Conservation (phyloP, 23 tunicate genomes). For the Ciona savignyi region DNA sequence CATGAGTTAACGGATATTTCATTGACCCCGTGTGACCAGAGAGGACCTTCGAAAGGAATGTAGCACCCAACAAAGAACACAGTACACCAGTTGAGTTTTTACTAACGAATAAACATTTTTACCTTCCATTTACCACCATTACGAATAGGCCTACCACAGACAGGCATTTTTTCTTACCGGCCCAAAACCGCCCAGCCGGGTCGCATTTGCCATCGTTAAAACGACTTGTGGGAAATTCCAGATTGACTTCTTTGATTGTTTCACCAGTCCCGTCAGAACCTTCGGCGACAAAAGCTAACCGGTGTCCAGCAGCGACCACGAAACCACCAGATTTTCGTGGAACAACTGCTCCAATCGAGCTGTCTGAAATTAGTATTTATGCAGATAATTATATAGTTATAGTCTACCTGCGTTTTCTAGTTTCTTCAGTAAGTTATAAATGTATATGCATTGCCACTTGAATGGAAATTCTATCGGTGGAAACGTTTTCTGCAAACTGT, state of each 20-base stretch:
- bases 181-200: constrained; percentile 90
- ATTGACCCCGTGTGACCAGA: constrained; percentile 3
- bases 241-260: constrained; percentile 33
- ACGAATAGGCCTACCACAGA: no score
- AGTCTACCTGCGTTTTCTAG: no score
- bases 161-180: constrained; percentile 32
- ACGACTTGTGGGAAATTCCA: constrained; percentile 36
- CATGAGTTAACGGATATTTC: background rate
- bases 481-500: no score
- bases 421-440: no score
- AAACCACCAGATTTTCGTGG: constrained; percentile 82
- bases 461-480: no score
- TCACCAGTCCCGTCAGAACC: constrained; percentile 30
- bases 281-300: constrained; percentile 60
- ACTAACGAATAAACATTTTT: no score
- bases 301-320: constrained; percentile 66
- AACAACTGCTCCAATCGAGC: constrained; percentile 66
- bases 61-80: no score
- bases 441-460: no score
- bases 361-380: constrained; percentile 12
- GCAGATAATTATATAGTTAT: no score
- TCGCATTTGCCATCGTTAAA: constrained; percentile 95
- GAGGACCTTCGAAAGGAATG: no score
- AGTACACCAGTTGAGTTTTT: no score
- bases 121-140: no score